Conservation (phyloP, 2,888 invertebrate species). For the Esperia sulphurella region DNA sequence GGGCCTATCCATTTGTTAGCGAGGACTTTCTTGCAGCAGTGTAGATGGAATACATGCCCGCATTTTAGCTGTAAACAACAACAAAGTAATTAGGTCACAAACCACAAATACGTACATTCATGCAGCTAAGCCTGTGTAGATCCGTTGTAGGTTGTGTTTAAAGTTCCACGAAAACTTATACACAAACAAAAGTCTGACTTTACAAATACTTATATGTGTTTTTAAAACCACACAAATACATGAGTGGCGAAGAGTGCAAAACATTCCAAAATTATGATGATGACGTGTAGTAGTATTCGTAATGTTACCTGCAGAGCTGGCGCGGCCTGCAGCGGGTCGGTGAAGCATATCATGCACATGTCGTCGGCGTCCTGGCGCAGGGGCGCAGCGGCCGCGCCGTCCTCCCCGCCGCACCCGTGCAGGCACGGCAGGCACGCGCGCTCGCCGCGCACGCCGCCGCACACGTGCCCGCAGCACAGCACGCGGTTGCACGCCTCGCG, state of each 20-base stretch:
- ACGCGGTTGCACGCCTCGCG: constrained; percentile 90
- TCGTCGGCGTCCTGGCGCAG: constrained; percentile 98
- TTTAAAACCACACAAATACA: too few relatives aligned
- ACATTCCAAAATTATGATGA: too few relatives aligned
- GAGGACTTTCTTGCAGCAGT: constrained; percentile 92
- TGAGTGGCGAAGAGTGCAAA: too few relatives aligned
- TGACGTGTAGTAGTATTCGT: too few relatives aligned
- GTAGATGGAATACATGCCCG: constrained; percentile 97
- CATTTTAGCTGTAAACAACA: constrained; percentile 84
- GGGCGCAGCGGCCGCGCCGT: constrained; percentile 84
- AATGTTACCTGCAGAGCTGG: constrained; percentile 92
- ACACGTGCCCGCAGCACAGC: constrained; percentile 93
- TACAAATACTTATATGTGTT: too few relatives aligned
- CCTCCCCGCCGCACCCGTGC: constrained; percentile 84
- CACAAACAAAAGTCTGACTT: too few relatives aligned
- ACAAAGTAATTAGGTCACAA: neutral
- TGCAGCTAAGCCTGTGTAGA: too few relatives aligned
- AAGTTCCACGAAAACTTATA: too few relatives aligned
- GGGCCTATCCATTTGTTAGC: constrained; percentile 96
- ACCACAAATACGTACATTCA: too few relatives aligned
- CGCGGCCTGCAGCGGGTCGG: constrained; percentile 96
- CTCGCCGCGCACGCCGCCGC: constrained; percentile 95
- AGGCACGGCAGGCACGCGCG: constrained; percentile 92
- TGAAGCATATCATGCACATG: constrained; percentile 99
- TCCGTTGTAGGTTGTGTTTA: too few relatives aligned